Conservation (phyloP, 2,113 vertebrate species). For the Speoplatyrhinus poulsoni region DNA sequence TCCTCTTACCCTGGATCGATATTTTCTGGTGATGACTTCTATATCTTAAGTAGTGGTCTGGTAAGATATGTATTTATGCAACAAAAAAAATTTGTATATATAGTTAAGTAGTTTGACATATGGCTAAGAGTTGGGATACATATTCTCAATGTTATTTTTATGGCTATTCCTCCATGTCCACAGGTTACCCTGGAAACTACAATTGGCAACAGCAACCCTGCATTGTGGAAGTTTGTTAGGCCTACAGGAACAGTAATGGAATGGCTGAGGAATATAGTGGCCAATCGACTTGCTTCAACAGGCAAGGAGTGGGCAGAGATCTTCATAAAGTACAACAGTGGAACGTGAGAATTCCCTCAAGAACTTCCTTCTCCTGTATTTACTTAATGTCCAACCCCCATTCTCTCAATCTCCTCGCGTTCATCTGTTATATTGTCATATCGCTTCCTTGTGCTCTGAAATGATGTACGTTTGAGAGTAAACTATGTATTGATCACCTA, state of each 20-base stretch:
- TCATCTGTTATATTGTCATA: conserved; percentile 8
- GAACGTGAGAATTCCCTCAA: conserved; percentile 82
- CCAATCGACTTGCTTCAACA: conserved; percentile 84
- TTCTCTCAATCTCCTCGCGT: neutral
- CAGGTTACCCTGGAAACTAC: conserved; percentile 93
- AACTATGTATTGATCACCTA: neutral
- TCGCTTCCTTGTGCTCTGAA: neutral
- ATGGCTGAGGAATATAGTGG: conserved; percentile 90
- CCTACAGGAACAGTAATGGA: conserved; percentile 83
- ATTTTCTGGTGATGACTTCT: conserved; percentile 95
- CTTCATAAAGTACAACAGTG: conserved; percentile 90
- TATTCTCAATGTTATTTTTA: neutral
- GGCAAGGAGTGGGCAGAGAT: conserved; percentile 80
- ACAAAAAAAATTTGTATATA: no score
- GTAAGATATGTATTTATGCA: conserved; percentile 73
- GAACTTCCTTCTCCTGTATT: neutral
- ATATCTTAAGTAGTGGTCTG: conserved; percentile 90
- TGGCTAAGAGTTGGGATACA: neutral
- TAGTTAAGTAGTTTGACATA: neutral
- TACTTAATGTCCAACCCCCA: neutral
- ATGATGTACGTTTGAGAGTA: no score
- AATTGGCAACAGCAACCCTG: conserved; percentile 88
- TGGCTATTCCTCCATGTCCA: neutral
- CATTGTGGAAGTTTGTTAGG: conserved; percentile 85
- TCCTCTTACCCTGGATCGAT: conserved; percentile 93